A percentile compares a stretch with the other conserved stretches of the same genome.
phyloP scores from a whole-genome alignment of 2,113 vertebrate genomes.

The Sturnira hondurensis region DNA sequence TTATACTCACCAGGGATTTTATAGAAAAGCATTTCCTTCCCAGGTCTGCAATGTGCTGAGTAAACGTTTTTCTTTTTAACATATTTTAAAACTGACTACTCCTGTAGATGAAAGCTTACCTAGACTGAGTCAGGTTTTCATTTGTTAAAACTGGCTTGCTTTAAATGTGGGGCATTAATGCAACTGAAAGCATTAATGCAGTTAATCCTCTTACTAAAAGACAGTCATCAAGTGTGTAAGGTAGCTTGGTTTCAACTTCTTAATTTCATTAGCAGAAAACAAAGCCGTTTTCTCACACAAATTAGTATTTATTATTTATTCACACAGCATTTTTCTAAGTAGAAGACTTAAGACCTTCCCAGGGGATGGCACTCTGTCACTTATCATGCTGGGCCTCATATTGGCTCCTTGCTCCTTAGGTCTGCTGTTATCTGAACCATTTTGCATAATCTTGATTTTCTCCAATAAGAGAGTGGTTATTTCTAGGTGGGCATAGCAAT shows the following conservation, averaged over 20 bases:
- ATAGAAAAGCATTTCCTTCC: not conserved
- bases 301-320: not conserved
- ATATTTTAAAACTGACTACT: not conserved
- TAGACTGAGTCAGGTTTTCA: not conserved
- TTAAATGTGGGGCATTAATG: conserved; percentile 39
- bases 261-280: conserved; percentile 48
- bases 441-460: not conserved
- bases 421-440: not conserved
- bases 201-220: conserved; percentile 52
- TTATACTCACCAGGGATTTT: not conserved
- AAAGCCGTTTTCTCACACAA: not conserved
- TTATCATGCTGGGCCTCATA: not conserved
- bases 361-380: no score
- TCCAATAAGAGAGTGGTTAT: not conserved
- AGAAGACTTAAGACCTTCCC: not conserved
- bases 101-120: not conserved
- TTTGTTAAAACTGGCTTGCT: conserved; percentile 28
- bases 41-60: not conserved
- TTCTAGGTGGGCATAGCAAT: not conserved
- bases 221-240: conserved; percentile 3
- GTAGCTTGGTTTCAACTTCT: conserved; percentile 47
- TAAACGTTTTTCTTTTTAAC: not conserved
- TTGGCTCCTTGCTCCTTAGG: not conserved
- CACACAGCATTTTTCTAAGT: not conserved
- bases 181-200: conserved; percentile 24